These are phyloP conservation scores for Helicorthomorpha holstii DNA, from an alignment of 1,140 invertebrate species.

Conservation along the genomic window DNA sequence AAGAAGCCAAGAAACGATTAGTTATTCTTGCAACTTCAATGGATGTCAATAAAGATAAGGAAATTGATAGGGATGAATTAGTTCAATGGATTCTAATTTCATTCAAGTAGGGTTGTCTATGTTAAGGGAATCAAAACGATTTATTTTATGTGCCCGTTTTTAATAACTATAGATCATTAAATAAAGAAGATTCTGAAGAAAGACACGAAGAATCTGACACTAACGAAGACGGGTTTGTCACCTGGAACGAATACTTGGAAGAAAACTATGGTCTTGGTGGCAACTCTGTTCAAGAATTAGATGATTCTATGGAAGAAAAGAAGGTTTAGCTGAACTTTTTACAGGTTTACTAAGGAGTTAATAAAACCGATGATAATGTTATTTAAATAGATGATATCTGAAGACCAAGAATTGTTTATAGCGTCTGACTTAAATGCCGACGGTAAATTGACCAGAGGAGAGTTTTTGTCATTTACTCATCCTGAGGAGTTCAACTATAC, in stretches of 20 bases:
- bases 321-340: constrained; percentile 8
- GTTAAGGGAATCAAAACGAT: neutral
- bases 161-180: constrained; percentile 45
- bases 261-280: constrained; percentile 60
- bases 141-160: neutral
- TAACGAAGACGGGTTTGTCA: constrained; percentile 61
- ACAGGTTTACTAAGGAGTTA: neutral
- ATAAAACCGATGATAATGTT: constrained; percentile 4
- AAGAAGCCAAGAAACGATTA: constrained; percentile 70
- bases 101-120: constrained; percentile 48
- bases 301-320: constrained; percentile 18
- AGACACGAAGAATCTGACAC: constrained; percentile 68
- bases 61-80: constrained; percentile 66
- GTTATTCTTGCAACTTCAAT: constrained; percentile 65
- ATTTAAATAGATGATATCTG: constrained; percentile 27
- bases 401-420: constrained; percentile 72
- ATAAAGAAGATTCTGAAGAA: constrained; percentile 72
- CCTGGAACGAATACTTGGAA: constrained; percentile 72
- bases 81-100: constrained; percentile 84
- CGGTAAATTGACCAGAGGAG: constrained; percentile 50
- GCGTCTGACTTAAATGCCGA: constrained; percentile 74
- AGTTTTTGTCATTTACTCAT: constrained; percentile 79
- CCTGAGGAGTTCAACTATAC: constrained; percentile 85
- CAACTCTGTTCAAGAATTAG: constrained; percentile 10
- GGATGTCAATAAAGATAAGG: constrained; percentile 62